Base-by-base conservation (phyloP, 2,888 invertebrate genomes). In the Thymelicus acteon region DNA sequence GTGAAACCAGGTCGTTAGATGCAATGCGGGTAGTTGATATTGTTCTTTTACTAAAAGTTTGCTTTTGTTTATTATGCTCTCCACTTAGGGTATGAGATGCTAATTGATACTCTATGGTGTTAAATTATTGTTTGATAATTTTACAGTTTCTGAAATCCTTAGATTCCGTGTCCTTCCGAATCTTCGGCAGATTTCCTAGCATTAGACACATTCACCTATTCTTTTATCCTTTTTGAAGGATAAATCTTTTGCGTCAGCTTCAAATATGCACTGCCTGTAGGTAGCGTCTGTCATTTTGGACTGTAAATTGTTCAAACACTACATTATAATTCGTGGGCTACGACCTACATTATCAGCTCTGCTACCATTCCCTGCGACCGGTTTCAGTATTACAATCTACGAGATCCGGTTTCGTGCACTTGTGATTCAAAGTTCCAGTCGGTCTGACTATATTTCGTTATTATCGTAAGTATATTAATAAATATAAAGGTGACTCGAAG, bases 361-460 rank as follows among this genome's bases (percentile, higher is more conserved):
- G 49, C 24, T 65, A 54, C 65, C 49, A 65, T 65, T 57, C 65
- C 64, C 40, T n/a, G 54, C 54, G 37, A 65, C 65, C 65, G 65
- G 65, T 65, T 65, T 39, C 7, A n/a, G 57, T 65, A 40, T 54
- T 44, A 64, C 64, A 54, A 65, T 44, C 57, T 57, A 24, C 54
- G 1, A 65, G 57, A 65, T 65, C 65, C 54, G 54, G 65, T 65
- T 57, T 57, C 65, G 40, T 65, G 31, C 65, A 65, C 65, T 65
- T 65, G 44, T 31, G 65, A 57, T 44, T 31, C 44, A 13, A 48
- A 44, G 48, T 62, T 49, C 47, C 47, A 48, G 13, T 62, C 40
- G 60, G 39, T 60, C 31, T n/a, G 31, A 57, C 57, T 57, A 12
- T n/a, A 37, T 57, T 57, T 57, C 13, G 57, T 57, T 57, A 57